Evolutionary conservation across 2,888 invertebrate species (phyloP).

Genomic region (Aricia artaxerxes): DNA sequence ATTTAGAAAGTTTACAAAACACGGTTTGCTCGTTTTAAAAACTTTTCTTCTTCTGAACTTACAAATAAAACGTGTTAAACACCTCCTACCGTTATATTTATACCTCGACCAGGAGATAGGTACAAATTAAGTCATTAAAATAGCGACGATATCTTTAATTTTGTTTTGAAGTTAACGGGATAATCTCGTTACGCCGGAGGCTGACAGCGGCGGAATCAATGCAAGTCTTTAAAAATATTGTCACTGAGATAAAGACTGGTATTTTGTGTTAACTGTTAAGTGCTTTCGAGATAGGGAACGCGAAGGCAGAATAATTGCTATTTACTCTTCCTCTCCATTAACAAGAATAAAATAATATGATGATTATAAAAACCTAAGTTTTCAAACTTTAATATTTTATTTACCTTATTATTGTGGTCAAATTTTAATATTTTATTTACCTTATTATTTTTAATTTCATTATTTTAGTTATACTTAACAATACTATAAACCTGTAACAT

Average conservation of each 20-base stretch:
- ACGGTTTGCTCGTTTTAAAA: not conserved
- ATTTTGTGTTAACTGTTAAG: not conserved
- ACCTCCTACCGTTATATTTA: not conserved
- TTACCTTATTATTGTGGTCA: not conserved
- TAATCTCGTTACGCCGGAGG: conserved; percentile 16
- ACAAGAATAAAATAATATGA: not conserved
- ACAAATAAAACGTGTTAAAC: not conserved
- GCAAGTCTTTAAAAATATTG: conserved; percentile 11
- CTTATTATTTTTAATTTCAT: not conserved
- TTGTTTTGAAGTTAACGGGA: not conserved
- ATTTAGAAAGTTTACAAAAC: not conserved
- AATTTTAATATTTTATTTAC: not conserved
- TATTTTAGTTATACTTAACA: not conserved
- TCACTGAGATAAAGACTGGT: not conserved
- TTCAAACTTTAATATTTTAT: not conserved
- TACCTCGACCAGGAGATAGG: not conserved
- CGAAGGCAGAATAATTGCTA: not conserved
- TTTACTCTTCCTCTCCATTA: not conserved
- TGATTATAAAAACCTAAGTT: not conserved
- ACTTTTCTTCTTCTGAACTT: not conserved
- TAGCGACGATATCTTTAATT: conserved; percentile 10
- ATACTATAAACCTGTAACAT: not conserved
- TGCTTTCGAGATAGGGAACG: not conserved
- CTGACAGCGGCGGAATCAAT: conserved; percentile 10
- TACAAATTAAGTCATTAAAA: conserved; percentile 15